Evolutionary conservation across 2,797 vertebrate genomes (phyloP).

Genomic region (Pitangus sulphuratus): DNA sequence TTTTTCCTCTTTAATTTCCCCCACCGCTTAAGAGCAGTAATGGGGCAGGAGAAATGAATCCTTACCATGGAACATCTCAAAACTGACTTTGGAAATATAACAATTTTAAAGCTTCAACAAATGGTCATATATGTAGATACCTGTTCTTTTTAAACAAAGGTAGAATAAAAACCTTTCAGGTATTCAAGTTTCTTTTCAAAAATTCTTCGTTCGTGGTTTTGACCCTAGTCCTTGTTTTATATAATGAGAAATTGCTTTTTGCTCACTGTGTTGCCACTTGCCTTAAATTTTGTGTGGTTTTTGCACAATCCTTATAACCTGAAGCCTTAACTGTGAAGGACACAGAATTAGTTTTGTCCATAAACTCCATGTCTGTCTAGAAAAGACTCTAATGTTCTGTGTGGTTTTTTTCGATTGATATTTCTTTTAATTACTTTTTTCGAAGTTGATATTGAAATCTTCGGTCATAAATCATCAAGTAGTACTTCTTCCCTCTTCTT

Average conservation of each 20-base stretch:
- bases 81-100: neutral
- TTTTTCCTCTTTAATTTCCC: neutral
- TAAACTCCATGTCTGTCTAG: neutral
- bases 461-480: neutral
- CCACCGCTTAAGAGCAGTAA: neutral
- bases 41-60: neutral
- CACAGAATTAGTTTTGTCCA: neutral
- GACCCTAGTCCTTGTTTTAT: neutral
- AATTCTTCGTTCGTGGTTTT: neutral
- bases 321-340: neutral
- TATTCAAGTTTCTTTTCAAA: neutral
- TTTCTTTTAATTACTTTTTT: neutral
- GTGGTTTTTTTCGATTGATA: neutral
- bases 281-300: neutral
- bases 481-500: neutral
- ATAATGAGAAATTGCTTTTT: neutral
- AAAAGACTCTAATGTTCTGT: neutral
- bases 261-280: neutral
- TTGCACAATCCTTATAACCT: neutral
- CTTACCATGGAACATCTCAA: neutral
- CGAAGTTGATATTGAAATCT: neutral
- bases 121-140: neutral
- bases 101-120: neutral
- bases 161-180: neutral
- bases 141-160: neutral